Base-by-base conservation (phyloP, 2,888 invertebrate genomes). In the Geotrupes spiniger region DNA sequence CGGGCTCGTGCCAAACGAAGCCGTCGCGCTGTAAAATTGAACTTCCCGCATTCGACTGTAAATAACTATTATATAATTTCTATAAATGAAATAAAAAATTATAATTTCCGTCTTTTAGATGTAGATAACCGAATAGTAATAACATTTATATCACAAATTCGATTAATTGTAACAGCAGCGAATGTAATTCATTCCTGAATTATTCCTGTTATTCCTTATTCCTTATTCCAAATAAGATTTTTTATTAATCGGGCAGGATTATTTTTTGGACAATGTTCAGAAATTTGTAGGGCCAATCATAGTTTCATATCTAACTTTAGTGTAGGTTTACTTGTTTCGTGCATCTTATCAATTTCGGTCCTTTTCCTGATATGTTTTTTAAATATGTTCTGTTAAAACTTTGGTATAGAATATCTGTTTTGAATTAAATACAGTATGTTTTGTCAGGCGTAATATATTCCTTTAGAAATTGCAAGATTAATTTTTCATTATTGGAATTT, bases 231-330 rank as follows among this genome's bases (percentile, higher is more conserved):
- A 82, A 76, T 74, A 64, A 78, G 74, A 60, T 78, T 85, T 69
- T 74, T 74, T 61, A 76, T 80, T 61, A 82, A 78, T 56, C 80
- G 81, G 1, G 76, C 83, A 29, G 85, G 86, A 33, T 61, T 86
- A 66, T 84, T 78, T 72, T 87, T 74, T 72, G 86, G 87, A 0
- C 86, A 88, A 80, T 89, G 87, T 69, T 88, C 87, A 60, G 87
- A 89, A 81, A 87, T 89, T 76, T 89, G 87, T 74, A 87, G 87
- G 0, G 80, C 82, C 43, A 87, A 89, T 69, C 87, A 89, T 70
- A 85, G 85, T 49, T 29, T 29, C 25, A 86, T 87, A 78, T 77
- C 79, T 49, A 70, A 83, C 8, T 4, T 29, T 5, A 8, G 4
- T 63, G 82, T 84, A 80, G 77, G 76, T 63, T n/a, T n/a, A n/a